Conservation (phyloP, 2,888 invertebrate genomes). For the Eristalis arbustorum region DNA sequence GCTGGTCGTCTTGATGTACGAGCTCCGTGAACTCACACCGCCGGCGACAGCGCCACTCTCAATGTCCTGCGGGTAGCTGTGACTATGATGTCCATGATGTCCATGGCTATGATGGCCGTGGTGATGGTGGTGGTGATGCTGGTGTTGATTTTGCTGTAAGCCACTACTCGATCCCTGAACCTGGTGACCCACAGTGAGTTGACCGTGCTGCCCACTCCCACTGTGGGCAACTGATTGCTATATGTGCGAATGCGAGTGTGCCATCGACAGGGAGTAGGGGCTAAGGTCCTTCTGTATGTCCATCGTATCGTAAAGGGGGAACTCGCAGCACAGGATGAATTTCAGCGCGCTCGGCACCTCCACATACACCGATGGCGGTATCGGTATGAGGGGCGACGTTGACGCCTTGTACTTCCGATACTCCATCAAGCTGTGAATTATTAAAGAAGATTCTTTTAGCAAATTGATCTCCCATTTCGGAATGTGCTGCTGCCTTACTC, state of each 20-base stretch:
- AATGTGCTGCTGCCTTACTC: constrained; percentile 82
- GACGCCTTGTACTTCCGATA: constrained; percentile 93
- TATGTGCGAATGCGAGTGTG: constrained; percentile 80
- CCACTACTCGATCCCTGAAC: constrained; percentile 66
- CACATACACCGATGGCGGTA: constrained; percentile 92
- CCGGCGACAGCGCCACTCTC: constrained; percentile 46
- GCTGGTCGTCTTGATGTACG: constrained; percentile 74
- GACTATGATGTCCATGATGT: constrained; percentile 51
- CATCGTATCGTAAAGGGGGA: constrained; percentile 90
- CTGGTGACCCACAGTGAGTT: constrained; percentile 66
- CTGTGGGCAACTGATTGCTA: constrained; percentile 80
- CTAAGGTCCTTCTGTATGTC: constrained; percentile 81
- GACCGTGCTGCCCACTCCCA: constrained; percentile 75
- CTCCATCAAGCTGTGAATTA: constrained; percentile 85
- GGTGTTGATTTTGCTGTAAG: constrained; percentile 67
- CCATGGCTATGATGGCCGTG: constrained; percentile 55
- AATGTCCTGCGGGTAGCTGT: constrained; percentile 55
- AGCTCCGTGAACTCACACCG: constrained; percentile 77
- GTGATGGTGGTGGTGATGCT: constrained; percentile 62
- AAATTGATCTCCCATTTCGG: constrained; percentile 23
- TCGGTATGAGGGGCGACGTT: constrained; percentile 93
- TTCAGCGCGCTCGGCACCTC: constrained; percentile 92
- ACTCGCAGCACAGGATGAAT: constrained; percentile 92
- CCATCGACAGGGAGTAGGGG: constrained; percentile 79
- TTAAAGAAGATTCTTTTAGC: constrained; percentile 32